Base-by-base conservation (phyloP, 1,140 invertebrate species). In the Plectrocnemia conspersa region DNA sequence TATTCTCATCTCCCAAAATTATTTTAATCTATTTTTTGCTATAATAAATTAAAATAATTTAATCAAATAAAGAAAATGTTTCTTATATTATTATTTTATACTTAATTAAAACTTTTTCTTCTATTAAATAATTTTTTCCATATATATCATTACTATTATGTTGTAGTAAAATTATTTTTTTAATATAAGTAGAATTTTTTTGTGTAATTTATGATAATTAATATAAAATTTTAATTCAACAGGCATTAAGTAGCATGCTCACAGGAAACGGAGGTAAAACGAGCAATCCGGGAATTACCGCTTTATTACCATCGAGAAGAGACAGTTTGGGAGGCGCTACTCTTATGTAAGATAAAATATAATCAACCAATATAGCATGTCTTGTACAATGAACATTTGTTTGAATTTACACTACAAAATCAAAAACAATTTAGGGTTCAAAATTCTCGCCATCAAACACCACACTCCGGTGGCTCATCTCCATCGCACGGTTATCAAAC, bases 181-280 rank as follows among this genome's bases (percentile, higher is more conserved):
- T n/a, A n/a, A n/a, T n/a, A n/a, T n/a, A n/a, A n/a, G n/a, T n/a
- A n/a, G n/a, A n/a, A n/a, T n/a, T n/a, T n/a, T n/a, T n/a, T n/a
- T n/a, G n/a, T n/a, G n/a, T n/a, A n/a, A n/a, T n/a, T n/a, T n/a
- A n/a, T n/a, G n/a, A n/a, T n/a, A n/a, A n/a, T n/a, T n/a, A n/a
- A n/a, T n/a, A n/a, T n/a, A n/a, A 29, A 47, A 46, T 47, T n/a
- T n/a, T n/a, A n/a, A n/a, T n/a, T n/a, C n/a, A n/a, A n/a, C 64
- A 86, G 88, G 86, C 83, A 58, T 73, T 88, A 61, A 82, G 76
- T 62, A 86, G 83, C 52, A 77, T 87, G 71, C 76, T 80, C 11
- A 73, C 75, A 54, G 75, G 68, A 35, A 79, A 67, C 62, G 77
- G 73, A 59, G 72, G 71, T 7, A 77, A n/a, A 73, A 63, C 80